Percentiles rank a stretch among this genome's conserved stretches.
Conservation (phyloP, 1,140 invertebrate species). For the Rhizoglyphus robini region DNA sequence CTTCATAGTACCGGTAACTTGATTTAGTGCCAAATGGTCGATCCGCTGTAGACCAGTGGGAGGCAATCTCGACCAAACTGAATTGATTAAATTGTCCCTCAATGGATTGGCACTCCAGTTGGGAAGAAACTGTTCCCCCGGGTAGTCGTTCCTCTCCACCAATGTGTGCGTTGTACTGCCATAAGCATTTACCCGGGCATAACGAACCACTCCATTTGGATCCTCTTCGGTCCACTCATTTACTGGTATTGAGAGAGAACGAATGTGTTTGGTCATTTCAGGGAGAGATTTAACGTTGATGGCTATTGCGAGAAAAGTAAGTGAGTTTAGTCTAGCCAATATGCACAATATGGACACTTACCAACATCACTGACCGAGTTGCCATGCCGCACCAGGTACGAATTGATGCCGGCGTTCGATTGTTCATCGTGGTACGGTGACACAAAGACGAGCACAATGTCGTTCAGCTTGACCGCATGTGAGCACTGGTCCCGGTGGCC, state of each 20-base stretch:
- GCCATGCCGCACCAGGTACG: conserved; percentile 64
- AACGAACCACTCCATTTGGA: conserved; percentile 43
- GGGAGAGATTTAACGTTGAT: conserved; percentile 10
- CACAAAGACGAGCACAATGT: conserved; percentile 84
- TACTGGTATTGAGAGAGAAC: background rate
- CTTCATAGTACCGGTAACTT: conserved; percentile 81
- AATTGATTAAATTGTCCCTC: background rate
- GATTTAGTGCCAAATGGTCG: conserved; percentile 94
- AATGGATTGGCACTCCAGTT: conserved; percentile 48
- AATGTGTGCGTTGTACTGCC: conserved; percentile 94
- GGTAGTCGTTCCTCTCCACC: conserved; percentile 71
- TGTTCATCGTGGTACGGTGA: conserved; percentile 53
- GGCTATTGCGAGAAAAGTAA: no score
- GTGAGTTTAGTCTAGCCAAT: no score
- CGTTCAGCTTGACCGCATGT: conserved; percentile 83
- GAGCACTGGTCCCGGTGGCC: conserved; percentile 67
- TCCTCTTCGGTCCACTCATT: conserved; percentile 19
- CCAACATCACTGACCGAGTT: conserved; percentile 94
- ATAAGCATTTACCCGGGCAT: conserved; percentile 84
- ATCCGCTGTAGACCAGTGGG: conserved; percentile 61
- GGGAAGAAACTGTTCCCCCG: conserved; percentile 67
- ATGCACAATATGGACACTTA: no score
- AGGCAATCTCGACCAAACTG: conserved; percentile 7
- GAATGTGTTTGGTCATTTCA: background rate
- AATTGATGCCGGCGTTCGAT: conserved; percentile 54